Conservation (phyloP, 2,113 vertebrate species). For the Vanacampus margaritifer region DNA sequence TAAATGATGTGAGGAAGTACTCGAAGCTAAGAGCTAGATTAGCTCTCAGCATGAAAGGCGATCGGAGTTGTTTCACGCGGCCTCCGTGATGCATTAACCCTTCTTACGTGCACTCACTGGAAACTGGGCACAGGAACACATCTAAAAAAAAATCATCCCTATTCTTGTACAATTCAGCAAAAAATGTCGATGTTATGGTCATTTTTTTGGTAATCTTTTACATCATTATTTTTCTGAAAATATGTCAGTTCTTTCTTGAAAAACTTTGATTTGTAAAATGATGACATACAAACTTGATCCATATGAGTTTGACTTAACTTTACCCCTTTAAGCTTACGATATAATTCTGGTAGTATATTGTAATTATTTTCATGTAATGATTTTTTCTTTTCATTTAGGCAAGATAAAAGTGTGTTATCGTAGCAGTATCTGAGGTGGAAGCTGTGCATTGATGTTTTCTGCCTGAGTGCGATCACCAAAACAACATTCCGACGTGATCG, state of each 20-base stretch:
- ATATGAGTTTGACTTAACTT: too few relatives aligned
- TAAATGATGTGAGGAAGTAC: constrained; percentile 6
- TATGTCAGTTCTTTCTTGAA: too few relatives aligned
- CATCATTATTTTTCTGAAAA: too few relatives aligned
- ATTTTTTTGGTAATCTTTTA: too few relatives aligned
- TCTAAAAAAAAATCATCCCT: background rate
- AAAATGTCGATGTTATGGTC: too few relatives aligned
- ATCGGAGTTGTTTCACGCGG: background rate
- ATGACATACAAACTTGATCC: too few relatives aligned
- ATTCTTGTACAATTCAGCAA: too few relatives aligned
- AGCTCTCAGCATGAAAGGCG: background rate
- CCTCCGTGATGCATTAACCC: background rate
- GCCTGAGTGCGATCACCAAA: constrained; percentile 33
- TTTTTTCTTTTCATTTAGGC: background rate
- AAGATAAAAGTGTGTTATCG: background rate
- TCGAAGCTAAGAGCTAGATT: background rate
- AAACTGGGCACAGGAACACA: background rate
- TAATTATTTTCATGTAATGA: too few relatives aligned
- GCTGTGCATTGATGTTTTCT: constrained; percentile 20
- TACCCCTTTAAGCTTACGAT: background rate
- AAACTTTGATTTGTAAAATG: too few relatives aligned
- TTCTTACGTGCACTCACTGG: background rate
- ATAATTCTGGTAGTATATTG: background rate
- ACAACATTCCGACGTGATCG: constrained; percentile 16
- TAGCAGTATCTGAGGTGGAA: background rate